Conservation (phyloP, 2,888 invertebrate species). For the Taenaris catops region DNA sequence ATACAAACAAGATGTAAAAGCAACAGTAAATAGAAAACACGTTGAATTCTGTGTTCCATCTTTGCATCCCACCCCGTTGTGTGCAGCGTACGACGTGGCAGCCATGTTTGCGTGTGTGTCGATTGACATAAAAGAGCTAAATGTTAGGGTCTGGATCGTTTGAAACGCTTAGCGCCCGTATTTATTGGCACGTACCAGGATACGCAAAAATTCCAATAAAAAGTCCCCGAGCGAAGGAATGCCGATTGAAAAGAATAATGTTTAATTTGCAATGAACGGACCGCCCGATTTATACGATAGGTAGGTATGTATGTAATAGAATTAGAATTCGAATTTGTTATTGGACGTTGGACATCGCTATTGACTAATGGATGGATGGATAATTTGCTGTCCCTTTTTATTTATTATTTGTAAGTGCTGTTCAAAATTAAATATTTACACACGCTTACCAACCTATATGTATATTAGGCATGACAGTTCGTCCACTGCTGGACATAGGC, state of each 20-base stretch:
- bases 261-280: slow-evolving; percentile 68
- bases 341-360: slow-evolving; percentile 4
- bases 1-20: slow-evolving; percentile 31
- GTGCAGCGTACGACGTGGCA: slow-evolving; percentile 6
- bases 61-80: slow-evolving; percentile 45
- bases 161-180: slow-evolving; percentile 53
- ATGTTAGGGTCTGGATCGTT: slow-evolving; percentile 59
- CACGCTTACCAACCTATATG: too few relatives aligned
- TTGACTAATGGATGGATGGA: too few relatives aligned
- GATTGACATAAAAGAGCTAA: slow-evolving; percentile 70
- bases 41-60: slow-evolving; percentile 66
- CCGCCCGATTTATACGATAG: slow-evolving; percentile 49
- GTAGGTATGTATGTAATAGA: slow-evolving; percentile 20
- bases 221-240: slow-evolving; percentile 54
- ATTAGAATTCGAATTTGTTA: slow-evolving; percentile 20
- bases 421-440: too few relatives aligned
- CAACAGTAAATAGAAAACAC: slow-evolving; percentile 73
- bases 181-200: slow-evolving; percentile 76
- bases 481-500: too few relatives aligned
- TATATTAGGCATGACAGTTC: too few relatives aligned
- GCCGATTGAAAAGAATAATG: slow-evolving; percentile 70
- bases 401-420: too few relatives aligned
- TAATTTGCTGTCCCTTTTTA: too few relatives aligned
- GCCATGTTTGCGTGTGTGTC: slow-evolving; percentile 36
- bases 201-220: slow-evolving; percentile 77